Conservation (phyloP, 1,140 invertebrate genomes). For the Anoplophora glabripennis region DNA sequence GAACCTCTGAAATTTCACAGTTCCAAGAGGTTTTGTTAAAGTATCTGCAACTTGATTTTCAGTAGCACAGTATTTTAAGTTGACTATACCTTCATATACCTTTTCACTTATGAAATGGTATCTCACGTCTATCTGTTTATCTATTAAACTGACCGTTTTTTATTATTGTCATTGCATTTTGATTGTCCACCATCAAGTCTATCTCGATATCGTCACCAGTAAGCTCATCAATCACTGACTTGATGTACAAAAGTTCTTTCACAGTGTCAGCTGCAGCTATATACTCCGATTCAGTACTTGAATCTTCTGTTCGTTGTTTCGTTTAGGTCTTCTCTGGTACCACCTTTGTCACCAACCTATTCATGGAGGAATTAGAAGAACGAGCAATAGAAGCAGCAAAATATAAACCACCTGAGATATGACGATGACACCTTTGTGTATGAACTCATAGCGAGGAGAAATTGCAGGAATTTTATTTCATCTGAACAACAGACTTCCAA, state of each 20-base stretch:
- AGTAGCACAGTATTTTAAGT: conserved; percentile 14
- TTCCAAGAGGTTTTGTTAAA: conserved; percentile 44
- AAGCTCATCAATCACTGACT: conserved; percentile 11
- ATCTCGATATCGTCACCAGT: conserved; percentile 3
- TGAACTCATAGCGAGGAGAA: too few relatives aligned
- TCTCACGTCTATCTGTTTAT: conserved; percentile 42
- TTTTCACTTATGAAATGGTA: conserved; percentile 37
- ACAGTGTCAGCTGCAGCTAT: conserved; percentile 29
- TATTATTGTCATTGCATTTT: conserved; percentile 31
- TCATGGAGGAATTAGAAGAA: too few relatives aligned
- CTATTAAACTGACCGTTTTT: conserved; percentile 28
- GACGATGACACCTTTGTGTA: too few relatives aligned
- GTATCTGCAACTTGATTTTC: conserved; percentile 22
- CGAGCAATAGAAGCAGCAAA: too few relatives aligned
- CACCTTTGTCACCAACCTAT: too few relatives aligned
- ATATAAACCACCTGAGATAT: too few relatives aligned
- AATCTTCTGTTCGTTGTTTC: conserved; percentile 31
- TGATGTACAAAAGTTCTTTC: conserved; percentile 32
- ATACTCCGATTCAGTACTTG: conserved; percentile 41
- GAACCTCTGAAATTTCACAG: conserved; percentile 1
- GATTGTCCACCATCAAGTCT: conserved; percentile 29
- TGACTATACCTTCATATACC: conserved; percentile 14
- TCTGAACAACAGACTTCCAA: too few relatives aligned
- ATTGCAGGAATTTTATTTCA: too few relatives aligned
- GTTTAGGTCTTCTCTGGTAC: too few relatives aligned